These are phyloP conservation scores for Microctonus hyperodae DNA, from an alignment of 2,888 invertebrate genomes.

Conservation along the genomic window DNA sequence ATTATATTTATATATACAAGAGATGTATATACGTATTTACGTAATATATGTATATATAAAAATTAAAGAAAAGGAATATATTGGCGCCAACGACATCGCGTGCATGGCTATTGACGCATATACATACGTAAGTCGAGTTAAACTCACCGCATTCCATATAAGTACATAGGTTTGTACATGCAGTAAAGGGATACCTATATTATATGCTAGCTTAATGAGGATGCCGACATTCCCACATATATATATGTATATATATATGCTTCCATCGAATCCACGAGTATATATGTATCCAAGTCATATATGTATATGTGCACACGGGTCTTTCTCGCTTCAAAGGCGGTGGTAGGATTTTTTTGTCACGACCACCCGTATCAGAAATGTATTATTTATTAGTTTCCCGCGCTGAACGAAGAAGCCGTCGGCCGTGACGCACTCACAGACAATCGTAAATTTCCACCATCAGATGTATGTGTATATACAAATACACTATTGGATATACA, in stretches of 20 bases:
- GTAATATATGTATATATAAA: background rate
- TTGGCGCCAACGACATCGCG: constrained; percentile 4
- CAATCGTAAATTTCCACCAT: constrained; percentile 47
- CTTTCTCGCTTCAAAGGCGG: constrained; percentile 46
- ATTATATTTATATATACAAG: no score
- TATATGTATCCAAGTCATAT: background rate
- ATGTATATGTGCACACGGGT: constrained; percentile 29
- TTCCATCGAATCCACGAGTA: constrained; percentile 18
- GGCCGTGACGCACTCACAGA: constrained; percentile 32
- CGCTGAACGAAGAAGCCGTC: constrained; percentile 39
- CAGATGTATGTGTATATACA: background rate
- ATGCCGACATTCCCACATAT: constrained; percentile 43
- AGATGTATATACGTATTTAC: background rate
- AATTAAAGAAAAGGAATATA: background rate
- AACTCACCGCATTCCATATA: constrained; percentile 25
- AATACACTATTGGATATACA: constrained; percentile 4
- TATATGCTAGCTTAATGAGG: constrained; percentile 49
- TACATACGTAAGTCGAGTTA: constrained; percentile 14
- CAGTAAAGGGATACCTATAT: constrained; percentile 34
- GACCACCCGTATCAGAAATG: constrained; percentile 51
- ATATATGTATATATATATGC: constrained; percentile 38
- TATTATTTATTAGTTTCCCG: constrained; percentile 49
- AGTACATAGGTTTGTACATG: constrained; percentile 15
- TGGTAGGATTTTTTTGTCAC: constrained; percentile 44
- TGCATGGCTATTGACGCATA: constrained; percentile 13